These are phyloP conservation scores for Myxocyprinus asiaticus DNA, from an alignment of 2,113 vertebrate genomes.

Conservation along the genomic window DNA sequence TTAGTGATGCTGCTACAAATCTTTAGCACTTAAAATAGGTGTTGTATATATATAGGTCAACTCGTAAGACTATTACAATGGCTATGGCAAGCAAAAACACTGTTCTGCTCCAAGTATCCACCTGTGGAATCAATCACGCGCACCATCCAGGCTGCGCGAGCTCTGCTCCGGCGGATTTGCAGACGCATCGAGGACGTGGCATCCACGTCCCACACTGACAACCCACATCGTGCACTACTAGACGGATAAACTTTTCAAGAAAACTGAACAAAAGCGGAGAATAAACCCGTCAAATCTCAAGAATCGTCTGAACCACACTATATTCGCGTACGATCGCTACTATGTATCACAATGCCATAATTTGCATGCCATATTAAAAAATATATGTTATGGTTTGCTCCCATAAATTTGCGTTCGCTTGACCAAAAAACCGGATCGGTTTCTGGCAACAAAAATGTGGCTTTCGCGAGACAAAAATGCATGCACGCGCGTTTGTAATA, in stretches of 20 bases:
- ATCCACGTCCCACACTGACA: conserved; percentile 53
- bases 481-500: not conserved
- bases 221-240: conserved; percentile 1
- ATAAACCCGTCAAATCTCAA: not conserved
- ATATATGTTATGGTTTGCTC: not conserved
- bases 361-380: not conserved
- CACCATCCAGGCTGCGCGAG: conserved; percentile 19
- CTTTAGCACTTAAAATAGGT: not conserved
- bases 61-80: conserved; percentile 8
- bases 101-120: conserved; percentile 35
- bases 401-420: not conserved
- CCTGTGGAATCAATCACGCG: conserved; percentile 54
- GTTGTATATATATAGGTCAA: conserved; percentile 10
- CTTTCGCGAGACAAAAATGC: not conserved
- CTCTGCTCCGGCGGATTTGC: not conserved
- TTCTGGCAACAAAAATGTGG: not conserved
- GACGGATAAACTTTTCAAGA: conserved; percentile 20
- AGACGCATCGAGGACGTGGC: conserved; percentile 57
- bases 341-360: not conserved
- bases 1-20: not conserved
- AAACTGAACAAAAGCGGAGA: not conserved
- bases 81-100: not conserved
- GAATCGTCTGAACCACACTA: not conserved
- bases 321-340: not conserved
- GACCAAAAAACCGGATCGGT: not conserved